A percentile compares a stretch with the other conserved stretches of the same genome.
These are phyloP conservation scores for Argyresthia goedartella DNA, from an alignment of 2,888 invertebrate genomes.

Conservation along the genomic window DNA sequence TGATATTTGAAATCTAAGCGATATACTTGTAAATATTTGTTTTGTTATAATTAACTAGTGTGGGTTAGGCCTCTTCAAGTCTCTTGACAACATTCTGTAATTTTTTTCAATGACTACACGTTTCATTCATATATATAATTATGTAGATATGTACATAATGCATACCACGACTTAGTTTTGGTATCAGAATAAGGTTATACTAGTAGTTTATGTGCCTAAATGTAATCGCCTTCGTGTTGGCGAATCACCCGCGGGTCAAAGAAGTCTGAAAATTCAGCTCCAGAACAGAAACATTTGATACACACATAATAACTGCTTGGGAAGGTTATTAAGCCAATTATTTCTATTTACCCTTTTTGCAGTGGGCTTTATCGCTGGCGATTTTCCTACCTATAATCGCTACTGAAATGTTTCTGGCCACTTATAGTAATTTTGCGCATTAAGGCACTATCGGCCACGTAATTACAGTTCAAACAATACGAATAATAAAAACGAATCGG, in stretches of 20 bases:
- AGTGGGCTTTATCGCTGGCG: conserved; percentile 31
- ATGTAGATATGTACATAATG: too few species aligned
- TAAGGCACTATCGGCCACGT: conserved; percentile 48
- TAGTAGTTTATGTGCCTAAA: too few species aligned
- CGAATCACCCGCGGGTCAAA: background rate
- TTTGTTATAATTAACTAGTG: too few species aligned
- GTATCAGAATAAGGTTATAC: too few species aligned
- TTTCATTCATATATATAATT: too few species aligned
- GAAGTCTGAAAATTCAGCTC: background rate
- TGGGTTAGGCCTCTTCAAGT: too few species aligned
- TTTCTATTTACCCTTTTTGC: conserved; percentile 16
- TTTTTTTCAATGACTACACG: too few species aligned
- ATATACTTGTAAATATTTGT: too few species aligned
- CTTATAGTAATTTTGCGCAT: conserved; percentile 55
- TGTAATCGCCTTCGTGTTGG: too few species aligned
- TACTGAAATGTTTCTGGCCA: conserved; percentile 52
- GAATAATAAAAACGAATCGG: conserved; percentile 56
- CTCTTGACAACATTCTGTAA: too few species aligned
- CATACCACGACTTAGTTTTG: too few species aligned
- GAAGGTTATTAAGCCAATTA: conserved; percentile 7
- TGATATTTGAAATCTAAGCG: too few species aligned
- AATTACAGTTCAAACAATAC: conserved; percentile 54
- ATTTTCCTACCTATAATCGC: conserved; percentile 25
- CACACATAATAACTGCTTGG: background rate
- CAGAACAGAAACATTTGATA: background rate